Evolutionary conservation across 2,113 vertebrate genomes (phyloP).

Genomic region (Gallinago paraguaiae): DNA sequence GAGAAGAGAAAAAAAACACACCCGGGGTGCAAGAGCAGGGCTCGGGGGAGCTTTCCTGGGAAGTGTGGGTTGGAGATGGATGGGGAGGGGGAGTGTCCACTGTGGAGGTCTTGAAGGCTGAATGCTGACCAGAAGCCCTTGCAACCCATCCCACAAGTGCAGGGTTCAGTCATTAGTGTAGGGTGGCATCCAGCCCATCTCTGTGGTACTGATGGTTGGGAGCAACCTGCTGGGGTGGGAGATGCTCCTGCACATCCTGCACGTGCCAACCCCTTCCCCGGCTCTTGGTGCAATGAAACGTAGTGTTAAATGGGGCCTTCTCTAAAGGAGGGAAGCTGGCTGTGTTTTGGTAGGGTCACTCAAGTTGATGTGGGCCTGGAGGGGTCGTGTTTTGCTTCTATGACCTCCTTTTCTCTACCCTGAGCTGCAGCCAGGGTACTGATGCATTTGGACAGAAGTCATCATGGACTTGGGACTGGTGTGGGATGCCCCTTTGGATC

Average conservation of each 20-base stretch:
- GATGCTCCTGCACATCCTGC: background rate
- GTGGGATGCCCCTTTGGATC: background rate
- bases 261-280: background rate
- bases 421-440: background rate
- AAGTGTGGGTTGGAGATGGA: background rate
- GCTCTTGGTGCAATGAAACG: background rate
- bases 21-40: background rate
- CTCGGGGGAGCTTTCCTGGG: background rate
- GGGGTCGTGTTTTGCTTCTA: background rate
- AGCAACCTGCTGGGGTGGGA: background rate
- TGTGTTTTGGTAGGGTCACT: background rate
- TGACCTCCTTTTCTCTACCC: background rate
- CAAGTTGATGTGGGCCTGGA: background rate
- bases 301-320: background rate
- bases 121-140: background rate
- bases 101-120: background rate
- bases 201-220: background rate
- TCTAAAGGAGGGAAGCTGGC: background rate
- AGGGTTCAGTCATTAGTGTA: fast-evolving
- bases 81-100: background rate
- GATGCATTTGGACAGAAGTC: background rate
- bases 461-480: background rate
- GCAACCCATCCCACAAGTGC: background rate
- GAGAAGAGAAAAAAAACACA: background rate
- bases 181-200: background rate